Base-by-base conservation (phyloP, 2,113 vertebrate species). In the Megaptera novaeangliae region DNA sequence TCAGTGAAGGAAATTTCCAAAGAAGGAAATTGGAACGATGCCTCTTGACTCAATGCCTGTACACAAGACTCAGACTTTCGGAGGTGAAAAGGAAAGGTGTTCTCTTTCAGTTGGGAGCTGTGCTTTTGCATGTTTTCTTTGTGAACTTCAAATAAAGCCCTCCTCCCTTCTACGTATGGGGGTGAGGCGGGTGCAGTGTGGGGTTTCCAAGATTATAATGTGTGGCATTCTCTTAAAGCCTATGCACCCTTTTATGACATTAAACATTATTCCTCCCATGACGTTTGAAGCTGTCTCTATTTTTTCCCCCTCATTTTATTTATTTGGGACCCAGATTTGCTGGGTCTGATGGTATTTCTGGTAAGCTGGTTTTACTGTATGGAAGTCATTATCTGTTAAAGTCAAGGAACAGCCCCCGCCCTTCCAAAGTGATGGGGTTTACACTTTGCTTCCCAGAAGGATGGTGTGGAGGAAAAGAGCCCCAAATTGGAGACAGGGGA, bases 251-350 rank as follows among this genome's bases (percentile, higher is more conserved):
- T 97, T 94, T 89, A 89, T 91, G 86, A 88, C 89, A 92, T 91
- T 96, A 75, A 81, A 59, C 91, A 74, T 69, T 93, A 91, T 97
- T 94, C 84, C 41, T 91, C 85, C 78, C 0, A 2, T 97, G 98
- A 89, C 94, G 96, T 97, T 97, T 97, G 85, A 96, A 96, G 77
- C 6, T 66, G 69, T 93, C 80, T 97, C 82, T 95, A 1, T n/a
- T 72, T 75, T 88, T 13, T 29, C 18, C 9, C 9, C 25, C 12
- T 88, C n/a, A 61, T 87, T 95, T 96, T 75, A 92, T 96, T 81
- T 97, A 46, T 75, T 39, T 81, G 84, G 80, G 59, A 94, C 55
- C 12, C 20, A 8, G 23, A 57, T 55, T 94, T 91, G n/a, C 83
- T 61, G 52, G 49, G 71, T 90, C 87, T 85, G 88, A 68, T 95